Conservation (phyloP, 2,113 vertebrate species). For the Dicrurus megarhynchus region DNA sequence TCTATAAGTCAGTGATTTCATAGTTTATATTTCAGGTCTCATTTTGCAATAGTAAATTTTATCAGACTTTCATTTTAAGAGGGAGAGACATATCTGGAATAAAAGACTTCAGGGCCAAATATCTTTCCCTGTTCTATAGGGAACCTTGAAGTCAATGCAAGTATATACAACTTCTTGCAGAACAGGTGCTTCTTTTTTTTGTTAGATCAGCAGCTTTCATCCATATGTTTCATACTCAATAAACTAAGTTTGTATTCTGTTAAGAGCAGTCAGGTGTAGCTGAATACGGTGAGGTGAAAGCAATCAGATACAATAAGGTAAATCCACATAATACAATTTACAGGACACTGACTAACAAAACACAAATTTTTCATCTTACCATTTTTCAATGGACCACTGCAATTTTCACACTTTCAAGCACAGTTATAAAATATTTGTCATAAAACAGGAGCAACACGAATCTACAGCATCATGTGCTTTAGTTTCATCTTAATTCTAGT, state of each 20-base stretch:
- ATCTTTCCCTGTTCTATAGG: not conserved
- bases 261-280: not conserved
- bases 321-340: not conserved
- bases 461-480: not conserved
- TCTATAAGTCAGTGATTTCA: not conserved
- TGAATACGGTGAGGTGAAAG: not conserved
- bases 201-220: not conserved
- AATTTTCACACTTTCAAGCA: not conserved
- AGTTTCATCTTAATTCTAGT: not conserved
- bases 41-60: slow-evolving; percentile 40
- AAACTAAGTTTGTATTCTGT: not conserved
- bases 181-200: not conserved
- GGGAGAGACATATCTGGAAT: not conserved
- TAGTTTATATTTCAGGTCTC: not conserved
- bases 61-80: slow-evolving; percentile 23
- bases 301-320: not conserved
- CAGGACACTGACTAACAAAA: not conserved
- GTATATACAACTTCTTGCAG: not conserved
- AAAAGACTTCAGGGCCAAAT: not conserved
- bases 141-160: not conserved
- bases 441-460: not conserved
- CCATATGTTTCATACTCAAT: not conserved
- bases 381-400: not conserved
- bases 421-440: not conserved
- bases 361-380: not conserved